These are phyloP conservation scores for Resseliella maxima DNA, from an alignment of 2,888 invertebrate species.

Conservation along the genomic window DNA sequence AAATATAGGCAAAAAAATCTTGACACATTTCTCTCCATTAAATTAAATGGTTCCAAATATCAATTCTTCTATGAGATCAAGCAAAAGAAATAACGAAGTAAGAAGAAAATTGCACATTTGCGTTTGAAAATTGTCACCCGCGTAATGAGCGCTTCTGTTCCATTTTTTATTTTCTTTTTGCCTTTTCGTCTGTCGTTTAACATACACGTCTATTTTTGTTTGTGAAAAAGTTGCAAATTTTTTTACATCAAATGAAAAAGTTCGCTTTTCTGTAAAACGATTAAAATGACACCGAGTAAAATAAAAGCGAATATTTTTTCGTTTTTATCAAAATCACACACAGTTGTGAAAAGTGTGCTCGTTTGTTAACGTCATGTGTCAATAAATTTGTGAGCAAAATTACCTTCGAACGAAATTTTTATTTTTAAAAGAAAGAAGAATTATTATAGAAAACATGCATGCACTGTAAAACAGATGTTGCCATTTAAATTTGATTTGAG, in stretches of 20 bases:
- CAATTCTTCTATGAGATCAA: no score
- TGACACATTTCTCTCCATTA: no score
- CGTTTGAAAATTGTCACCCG: background rate
- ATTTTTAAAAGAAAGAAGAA: background rate
- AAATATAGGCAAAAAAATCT: no score
- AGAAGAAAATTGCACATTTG: background rate
- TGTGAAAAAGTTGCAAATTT: background rate
- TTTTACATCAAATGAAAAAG: background rate
- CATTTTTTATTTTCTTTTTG: no score
- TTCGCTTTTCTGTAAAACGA: background rate
- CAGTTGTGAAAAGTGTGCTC: background rate
- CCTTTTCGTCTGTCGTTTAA: background rate
- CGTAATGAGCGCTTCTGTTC: background rate
- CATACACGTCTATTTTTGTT: background rate
- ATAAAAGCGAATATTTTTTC: background rate
- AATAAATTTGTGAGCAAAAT: conserved; percentile 30
- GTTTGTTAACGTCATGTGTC: conserved; percentile 1
- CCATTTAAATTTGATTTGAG: background rate
- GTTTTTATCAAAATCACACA: background rate
- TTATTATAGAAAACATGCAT: background rate
- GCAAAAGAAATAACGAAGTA: no score
- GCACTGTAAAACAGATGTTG: conserved; percentile 26
- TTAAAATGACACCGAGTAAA: background rate
- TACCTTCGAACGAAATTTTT: background rate
- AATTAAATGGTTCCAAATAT: no score